Conservation (phyloP, 2,113 vertebrate species). For the Heteronetta atricapilla region DNA sequence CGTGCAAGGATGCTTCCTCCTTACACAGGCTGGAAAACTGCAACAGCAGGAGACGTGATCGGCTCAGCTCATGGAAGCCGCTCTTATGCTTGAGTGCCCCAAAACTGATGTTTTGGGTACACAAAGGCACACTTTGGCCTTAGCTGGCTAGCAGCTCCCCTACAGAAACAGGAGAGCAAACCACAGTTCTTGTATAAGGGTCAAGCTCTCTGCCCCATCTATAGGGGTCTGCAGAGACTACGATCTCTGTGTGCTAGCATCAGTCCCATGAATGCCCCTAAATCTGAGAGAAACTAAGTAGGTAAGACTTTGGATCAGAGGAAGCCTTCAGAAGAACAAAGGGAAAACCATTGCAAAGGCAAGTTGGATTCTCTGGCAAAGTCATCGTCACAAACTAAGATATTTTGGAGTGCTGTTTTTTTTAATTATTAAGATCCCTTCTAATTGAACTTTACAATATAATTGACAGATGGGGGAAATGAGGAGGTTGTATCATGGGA, state of each 20-base stretch:
- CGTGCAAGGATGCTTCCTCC: neutral
- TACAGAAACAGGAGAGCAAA: neutral
- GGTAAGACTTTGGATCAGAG: neutral
- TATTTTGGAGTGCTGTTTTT: neutral
- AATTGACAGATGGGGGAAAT: neutral
- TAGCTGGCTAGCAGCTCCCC: neutral
- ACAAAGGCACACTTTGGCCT: fast-evolving
- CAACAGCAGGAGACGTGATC: neutral
- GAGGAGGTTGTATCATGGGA: neutral
- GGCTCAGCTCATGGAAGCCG: fast-evolving
- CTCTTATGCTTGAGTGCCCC: fast-evolving
- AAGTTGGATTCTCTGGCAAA: neutral
- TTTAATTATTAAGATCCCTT: neutral
- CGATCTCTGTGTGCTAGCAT: fast-evolving
- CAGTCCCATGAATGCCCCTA: neutral
- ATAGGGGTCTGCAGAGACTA: neutral
- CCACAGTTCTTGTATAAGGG: neutral
- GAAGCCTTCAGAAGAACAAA: neutral
- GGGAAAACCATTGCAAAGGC: neutral
- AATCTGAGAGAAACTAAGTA: neutral
- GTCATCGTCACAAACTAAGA: neutral
- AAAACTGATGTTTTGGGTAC: neutral
- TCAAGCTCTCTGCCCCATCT: neutral
- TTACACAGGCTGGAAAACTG: neutral
- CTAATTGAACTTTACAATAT: neutral